Evolutionary conservation across 2,113 vertebrate species (phyloP).

Genomic region (Axis porcinus): DNA sequence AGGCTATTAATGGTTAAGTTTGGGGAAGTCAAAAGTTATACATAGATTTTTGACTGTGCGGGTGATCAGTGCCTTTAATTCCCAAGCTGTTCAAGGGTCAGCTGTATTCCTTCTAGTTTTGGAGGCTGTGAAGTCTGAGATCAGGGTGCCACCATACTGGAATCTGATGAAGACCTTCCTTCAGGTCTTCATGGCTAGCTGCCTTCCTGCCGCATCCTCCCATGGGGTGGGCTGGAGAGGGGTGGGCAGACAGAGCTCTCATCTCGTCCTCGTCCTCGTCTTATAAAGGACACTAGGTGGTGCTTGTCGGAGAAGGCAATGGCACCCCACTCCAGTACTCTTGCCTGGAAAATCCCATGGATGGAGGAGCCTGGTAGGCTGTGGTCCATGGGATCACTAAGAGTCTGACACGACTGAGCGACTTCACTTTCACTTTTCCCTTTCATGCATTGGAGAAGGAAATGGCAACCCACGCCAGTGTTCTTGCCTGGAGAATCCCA

Average conservation of each 20-base stretch:
- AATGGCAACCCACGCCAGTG: no score
- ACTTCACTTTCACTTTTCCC: no score
- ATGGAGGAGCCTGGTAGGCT: no score
- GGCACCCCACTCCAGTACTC: no score
- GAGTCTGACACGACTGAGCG: no score
- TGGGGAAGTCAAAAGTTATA: neutral
- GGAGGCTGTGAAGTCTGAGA: neutral
- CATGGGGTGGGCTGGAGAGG: rapidly evolving
- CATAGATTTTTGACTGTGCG: rapidly evolving
- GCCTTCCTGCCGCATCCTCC: neutral
- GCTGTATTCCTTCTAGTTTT: neutral
- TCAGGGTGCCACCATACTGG: neutral
- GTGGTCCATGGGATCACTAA: no score
- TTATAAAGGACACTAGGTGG: neutral
- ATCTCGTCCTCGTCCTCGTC: neutral
- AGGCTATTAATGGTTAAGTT: neutral
- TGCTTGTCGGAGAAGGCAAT: no score
- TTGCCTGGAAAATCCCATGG: no score
- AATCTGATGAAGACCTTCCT: neutral
- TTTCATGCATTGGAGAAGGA: no score
- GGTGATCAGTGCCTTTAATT: neutral
- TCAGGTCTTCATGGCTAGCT: neutral
- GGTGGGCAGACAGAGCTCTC: neutral
- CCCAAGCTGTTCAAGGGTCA: neutral
- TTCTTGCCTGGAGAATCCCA: no score